Percentiles rank a stretch among this genome's conserved stretches.
Evolutionary conservation across 2,888 invertebrate species (phyloP).

Genomic region (Hymenopus coronatus): DNA sequence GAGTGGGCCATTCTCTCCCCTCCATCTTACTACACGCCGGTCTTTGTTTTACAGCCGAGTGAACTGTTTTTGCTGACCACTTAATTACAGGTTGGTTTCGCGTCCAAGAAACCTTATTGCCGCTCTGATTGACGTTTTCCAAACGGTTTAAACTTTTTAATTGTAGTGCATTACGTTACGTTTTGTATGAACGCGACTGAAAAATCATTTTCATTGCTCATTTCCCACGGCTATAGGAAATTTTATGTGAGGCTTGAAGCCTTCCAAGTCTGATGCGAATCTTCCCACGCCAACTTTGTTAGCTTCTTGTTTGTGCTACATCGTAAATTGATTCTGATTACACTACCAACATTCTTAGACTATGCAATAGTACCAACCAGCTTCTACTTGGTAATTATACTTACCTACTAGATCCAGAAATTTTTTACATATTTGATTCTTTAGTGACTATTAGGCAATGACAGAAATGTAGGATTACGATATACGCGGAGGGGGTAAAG

Average conservation of each 20-base stretch:
- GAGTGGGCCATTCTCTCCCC: neutral
- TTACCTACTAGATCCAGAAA: neutral
- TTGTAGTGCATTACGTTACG: neutral
- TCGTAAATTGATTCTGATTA: neutral
- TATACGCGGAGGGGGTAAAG: no score
- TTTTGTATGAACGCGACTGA: neutral
- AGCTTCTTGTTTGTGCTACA: neutral
- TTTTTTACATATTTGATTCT: no score
- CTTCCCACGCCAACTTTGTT: neutral
- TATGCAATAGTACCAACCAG: neutral
- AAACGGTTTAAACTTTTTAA: neutral
- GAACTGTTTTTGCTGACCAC: neutral
- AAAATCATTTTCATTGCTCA: neutral
- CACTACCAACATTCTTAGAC: neutral
- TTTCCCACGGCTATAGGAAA: neutral
- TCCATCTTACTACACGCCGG: neutral
- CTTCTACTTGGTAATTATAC: neutral
- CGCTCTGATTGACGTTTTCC: neutral
- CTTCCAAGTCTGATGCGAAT: neutral
- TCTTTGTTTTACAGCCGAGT: neutral
- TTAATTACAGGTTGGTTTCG: neutral
- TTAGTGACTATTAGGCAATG: no score
- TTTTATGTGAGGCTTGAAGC: neutral
- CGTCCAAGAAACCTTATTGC: neutral
- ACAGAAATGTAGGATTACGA: no score